Evolutionary conservation across 2,888 invertebrate genomes (phyloP), one percentile per base, ranked within the genome.

Genomic region (Hoplodrina blanda): DNA sequence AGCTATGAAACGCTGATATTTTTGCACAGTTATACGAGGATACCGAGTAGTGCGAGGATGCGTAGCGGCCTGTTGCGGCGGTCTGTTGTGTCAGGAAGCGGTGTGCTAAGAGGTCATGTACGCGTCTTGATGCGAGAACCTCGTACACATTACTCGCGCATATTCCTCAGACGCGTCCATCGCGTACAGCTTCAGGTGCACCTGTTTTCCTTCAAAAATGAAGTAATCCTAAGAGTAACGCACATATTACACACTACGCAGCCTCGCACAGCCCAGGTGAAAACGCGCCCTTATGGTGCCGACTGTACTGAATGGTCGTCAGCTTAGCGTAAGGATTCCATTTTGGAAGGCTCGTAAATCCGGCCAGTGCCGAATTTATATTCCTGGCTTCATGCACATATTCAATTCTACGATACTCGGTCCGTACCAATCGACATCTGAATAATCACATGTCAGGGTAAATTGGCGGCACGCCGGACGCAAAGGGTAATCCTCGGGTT

Each of bases 371-470:
- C 73, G 65, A 84, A 87, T 86, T 85, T 85, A 87, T 85, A 87
- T 86, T 85, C 84, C 72, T 69, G 69, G 81, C 73, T 85, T 76
- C 73, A 74, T 80, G 76, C 76, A 82, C 80, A 83, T 85, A 86
- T 85, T 87, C 72, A 86, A 87, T 84, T 82, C 80, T 74, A 65
- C 69, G 64, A 78, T 81, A 78, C 73, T 76, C 69, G 62, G 73
- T 62, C 73, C 70, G 64, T 74, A 71, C 66, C 79, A 82, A 82
- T 84, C 78, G 85, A 85, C 86, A 82, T 85, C 82, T 84, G 87
- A 85, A 84, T 87, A 87, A 86, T 87, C 84, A 81, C 80, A 83
- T 80, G 81, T 83, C 82, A 76, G 81, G 64, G 71, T 59, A 76
- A 85, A 84, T 84, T 84, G 82, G 69, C 84, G 67, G 67, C 66